These are phyloP conservation scores for Carassius auratus DNA, from an alignment of 2,113 vertebrate genomes.

Conservation along the genomic window DNA sequence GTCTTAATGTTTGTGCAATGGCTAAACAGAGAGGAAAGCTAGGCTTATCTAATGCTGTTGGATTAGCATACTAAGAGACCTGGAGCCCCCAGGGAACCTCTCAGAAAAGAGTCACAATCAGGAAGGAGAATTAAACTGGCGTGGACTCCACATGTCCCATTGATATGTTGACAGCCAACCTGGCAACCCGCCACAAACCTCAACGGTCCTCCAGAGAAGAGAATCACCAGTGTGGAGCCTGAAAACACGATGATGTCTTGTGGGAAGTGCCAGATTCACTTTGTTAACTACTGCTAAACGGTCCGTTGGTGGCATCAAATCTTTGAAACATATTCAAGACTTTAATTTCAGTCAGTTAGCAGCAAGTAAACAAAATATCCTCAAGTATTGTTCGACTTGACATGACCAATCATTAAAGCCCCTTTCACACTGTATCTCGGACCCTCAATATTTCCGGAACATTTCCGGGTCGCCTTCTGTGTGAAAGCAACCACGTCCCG, in stretches of 20 bases:
- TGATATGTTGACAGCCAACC: slow-evolving; percentile 36
- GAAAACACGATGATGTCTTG: background rate
- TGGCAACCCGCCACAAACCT: slow-evolving; percentile 49
- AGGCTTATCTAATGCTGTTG: slow-evolving; percentile 5
- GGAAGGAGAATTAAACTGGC: slow-evolving; percentile 29
- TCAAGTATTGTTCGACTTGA: background rate
- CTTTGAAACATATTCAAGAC: background rate
- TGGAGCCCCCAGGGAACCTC: slow-evolving; percentile 30
- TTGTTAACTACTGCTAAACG: background rate
- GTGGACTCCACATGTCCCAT: slow-evolving; percentile 21
- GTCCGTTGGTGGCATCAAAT: background rate
- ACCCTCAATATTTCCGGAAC: too few relatives aligned
- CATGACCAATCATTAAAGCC: background rate
- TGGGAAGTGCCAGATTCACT: background rate
- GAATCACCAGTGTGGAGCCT: background rate
- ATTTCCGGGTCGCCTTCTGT: too few relatives aligned
- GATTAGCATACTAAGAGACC: slow-evolving; percentile 50
- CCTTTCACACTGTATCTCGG: too few relatives aligned
- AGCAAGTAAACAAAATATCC: background rate
- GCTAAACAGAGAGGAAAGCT: slow-evolving; percentile 28
- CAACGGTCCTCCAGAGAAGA: slow-evolving; percentile 42
- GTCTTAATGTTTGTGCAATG: slow-evolving; percentile 20
- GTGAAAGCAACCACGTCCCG: too few relatives aligned
- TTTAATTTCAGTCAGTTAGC: background rate
- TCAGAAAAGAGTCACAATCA: slow-evolving; percentile 35